Conservation (phyloP, 2,113 vertebrate species). For the Phyllostomus hastatus region DNA sequence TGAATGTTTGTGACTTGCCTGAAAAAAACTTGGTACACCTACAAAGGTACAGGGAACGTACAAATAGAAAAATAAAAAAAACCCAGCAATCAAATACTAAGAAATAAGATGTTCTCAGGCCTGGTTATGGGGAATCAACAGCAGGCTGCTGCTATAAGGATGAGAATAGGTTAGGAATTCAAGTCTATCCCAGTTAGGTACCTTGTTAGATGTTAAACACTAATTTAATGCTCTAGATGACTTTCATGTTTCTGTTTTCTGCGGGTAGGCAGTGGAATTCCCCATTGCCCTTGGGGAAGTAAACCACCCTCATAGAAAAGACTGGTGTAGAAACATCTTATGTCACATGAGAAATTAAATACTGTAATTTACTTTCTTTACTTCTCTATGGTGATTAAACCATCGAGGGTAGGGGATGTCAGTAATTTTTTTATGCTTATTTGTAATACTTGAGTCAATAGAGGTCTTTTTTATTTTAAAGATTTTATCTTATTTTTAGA, state of each 20-base stretch:
- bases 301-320: background rate
- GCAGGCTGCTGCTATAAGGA: background rate
- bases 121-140: background rate
- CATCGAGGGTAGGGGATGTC: background rate
- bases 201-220: background rate
- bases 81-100: background rate
- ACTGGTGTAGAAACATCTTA: background rate
- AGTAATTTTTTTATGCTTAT: background rate
- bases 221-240: slow-evolving; percentile 15
- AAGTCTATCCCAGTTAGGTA: background rate
- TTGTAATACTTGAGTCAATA: background rate
- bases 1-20: background rate
- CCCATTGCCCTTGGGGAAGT: background rate
- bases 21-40: background rate
- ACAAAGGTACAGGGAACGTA: slow-evolving; percentile 6
- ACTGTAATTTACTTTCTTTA: background rate
- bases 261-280: background rate
- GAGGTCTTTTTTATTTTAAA: background rate
- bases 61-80: background rate
- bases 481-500: too few relatives aligned
- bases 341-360: background rate
- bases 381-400: background rate
- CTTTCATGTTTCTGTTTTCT: slow-evolving; percentile 24
- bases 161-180: background rate
- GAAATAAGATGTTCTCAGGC: background rate